phyloP scores from a whole-genome alignment of 2,797 vertebrate species.

The Petrocephalus sullivani region DNA sequence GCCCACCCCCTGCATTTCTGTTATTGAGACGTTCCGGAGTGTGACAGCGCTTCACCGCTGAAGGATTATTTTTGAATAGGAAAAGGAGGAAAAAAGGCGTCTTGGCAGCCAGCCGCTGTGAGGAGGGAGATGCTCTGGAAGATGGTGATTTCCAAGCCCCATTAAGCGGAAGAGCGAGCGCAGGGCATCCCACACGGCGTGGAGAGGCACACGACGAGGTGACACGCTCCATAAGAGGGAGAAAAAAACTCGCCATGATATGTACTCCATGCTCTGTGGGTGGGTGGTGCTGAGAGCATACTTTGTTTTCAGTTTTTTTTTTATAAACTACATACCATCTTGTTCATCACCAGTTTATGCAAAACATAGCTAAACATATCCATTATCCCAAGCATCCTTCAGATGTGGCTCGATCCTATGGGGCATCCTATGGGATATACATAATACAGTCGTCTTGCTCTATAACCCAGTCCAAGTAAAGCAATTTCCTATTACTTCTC shows the following conservation, averaged over 20 bases:
- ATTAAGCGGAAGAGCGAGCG: conserved; percentile 64
- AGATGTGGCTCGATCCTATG: not conserved
- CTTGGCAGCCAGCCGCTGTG: conserved; percentile 34
- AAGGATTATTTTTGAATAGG: conserved; percentile 44
- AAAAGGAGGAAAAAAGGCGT: conserved; percentile 17
- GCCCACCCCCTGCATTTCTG: conserved; percentile 7
- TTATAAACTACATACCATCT: not conserved
- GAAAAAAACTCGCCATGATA: conserved; percentile 13
- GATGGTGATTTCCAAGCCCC: conserved; percentile 70
- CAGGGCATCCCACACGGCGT: conserved; percentile 51
- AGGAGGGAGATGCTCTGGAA: conserved; percentile 54
- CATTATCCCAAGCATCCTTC: not conserved
- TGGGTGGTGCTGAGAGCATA: not conserved
- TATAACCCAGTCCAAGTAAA: not conserved
- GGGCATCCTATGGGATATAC: not conserved
- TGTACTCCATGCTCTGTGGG: not conserved
- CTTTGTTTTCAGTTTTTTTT: not conserved
- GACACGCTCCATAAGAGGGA: conserved; percentile 5
- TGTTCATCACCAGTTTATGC: not conserved
- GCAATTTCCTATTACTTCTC: conserved; percentile 7
- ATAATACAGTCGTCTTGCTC: not conserved
- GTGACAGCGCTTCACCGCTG: conserved; percentile 40
- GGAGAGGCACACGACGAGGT: conserved; percentile 3
- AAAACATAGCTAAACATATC: not conserved
- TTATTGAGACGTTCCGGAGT: conserved; percentile 38